Percentiles rank a stretch among this genome's conserved stretches.
Conservation (phyloP, 2,888 invertebrate genomes). For the Muschampia plurimacula region DNA sequence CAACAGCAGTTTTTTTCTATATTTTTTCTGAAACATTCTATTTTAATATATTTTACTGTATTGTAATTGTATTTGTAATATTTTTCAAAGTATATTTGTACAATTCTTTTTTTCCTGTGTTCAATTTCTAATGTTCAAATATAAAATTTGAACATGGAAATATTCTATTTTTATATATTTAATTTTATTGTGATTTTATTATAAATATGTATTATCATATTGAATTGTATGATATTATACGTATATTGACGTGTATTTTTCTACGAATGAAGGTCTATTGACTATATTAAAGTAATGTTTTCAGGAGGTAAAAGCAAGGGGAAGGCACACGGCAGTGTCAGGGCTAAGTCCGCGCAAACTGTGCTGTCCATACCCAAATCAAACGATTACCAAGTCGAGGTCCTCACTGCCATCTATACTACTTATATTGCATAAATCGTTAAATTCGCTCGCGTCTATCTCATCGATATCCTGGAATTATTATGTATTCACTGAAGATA, state of each 20-base stretch:
- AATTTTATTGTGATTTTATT: no score
- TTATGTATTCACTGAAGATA: not conserved
- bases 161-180: no score
- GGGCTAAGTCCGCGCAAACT: conserved; percentile 28
- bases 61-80: no score
- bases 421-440: conserved; percentile 37
- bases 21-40: no score
- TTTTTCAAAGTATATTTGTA: no score
- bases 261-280: not conserved
- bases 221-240: no score
- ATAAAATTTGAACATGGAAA: no score
- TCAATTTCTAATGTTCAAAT: no score
- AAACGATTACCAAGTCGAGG: conserved; percentile 37
- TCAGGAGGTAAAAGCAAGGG: conserved; percentile 8
- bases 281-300: not conserved
- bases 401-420: conserved; percentile 35
- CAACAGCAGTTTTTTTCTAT: no score
- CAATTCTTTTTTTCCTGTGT: no score
- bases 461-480: conserved; percentile 35
- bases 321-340: conserved; percentile 25
- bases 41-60: no score
- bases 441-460: conserved; percentile 33
- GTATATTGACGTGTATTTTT: not conserved
- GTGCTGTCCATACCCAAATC: conserved; percentile 34
- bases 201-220: no score